Conservation (phyloP, 2,113 vertebrate genomes). For the Amphiprion ocellaris region DNA sequence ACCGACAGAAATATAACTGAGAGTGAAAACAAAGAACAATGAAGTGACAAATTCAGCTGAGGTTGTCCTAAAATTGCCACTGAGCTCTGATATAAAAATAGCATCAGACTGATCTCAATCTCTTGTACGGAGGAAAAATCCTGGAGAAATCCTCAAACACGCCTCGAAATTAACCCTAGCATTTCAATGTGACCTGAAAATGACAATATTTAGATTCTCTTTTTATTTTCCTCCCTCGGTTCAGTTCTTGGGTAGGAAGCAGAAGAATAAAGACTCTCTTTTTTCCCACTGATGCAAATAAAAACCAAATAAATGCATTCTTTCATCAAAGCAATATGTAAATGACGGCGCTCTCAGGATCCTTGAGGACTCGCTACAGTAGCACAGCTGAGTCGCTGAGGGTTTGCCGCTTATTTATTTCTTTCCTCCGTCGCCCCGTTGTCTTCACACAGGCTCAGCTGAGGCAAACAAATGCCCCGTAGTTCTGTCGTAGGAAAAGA, state of each 20-base stretch:
- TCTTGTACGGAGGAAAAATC: background rate
- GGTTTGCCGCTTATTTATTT: constrained; percentile 54
- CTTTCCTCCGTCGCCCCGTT: constrained; percentile 21
- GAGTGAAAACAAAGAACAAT: background rate
- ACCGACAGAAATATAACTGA: background rate
- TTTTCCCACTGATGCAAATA: constrained; percentile 60
- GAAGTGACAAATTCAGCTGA: constrained; percentile 2
- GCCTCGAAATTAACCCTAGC: constrained; percentile 27
- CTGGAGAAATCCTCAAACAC: constrained; percentile 6
- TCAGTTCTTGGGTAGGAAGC: background rate
- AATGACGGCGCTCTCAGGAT: constrained; percentile 73
- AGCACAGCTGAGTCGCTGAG: constrained; percentile 47
- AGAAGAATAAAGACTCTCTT: constrained; percentile 17
- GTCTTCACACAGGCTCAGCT: constrained; percentile 41
- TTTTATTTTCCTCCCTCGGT: background rate
- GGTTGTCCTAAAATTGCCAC: constrained; percentile 1
- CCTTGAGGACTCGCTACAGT: constrained; percentile 66
- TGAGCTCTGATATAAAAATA: constrained; percentile 20
- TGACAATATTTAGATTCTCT: background rate
- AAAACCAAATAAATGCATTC: constrained; percentile 66
- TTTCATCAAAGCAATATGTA: constrained; percentile 80
- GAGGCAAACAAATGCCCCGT: constrained; percentile 45
- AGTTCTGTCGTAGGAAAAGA: constrained; percentile 36
- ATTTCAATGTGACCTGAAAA: constrained; percentile 25
- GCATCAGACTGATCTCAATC: background rate